A percentile compares a stretch with the other conserved stretches of the same genome.
phyloP scores from a whole-genome alignment of 2,888 invertebrate genomes.

The Hypercompe scribonia region DNA sequence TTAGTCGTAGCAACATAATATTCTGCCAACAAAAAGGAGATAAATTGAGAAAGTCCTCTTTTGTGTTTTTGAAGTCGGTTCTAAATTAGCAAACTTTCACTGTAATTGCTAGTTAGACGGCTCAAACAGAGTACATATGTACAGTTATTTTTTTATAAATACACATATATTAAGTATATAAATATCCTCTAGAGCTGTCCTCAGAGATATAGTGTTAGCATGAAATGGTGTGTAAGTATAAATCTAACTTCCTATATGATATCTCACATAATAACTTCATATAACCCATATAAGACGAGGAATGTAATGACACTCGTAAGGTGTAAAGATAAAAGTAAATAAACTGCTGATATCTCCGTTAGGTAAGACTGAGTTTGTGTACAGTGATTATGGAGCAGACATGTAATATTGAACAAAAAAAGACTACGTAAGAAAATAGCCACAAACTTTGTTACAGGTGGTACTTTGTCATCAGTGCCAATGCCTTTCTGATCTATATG shows the following conservation, averaged over 20 bases:
- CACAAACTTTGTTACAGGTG: too few species aligned
- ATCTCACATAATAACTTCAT: background rate
- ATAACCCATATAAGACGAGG: background rate
- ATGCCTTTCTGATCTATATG: too few species aligned
- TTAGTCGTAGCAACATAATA: too few species aligned
- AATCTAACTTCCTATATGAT: background rate
- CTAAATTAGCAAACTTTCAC: too few species aligned
- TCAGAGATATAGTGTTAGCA: background rate
- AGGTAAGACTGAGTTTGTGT: background rate
- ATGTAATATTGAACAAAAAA: too few species aligned
- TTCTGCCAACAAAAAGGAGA: too few species aligned
- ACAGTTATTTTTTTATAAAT: background rate
- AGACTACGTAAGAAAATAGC: too few species aligned
- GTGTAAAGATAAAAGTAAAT: background rate
- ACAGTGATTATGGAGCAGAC: too few species aligned
- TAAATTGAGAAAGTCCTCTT: too few species aligned
- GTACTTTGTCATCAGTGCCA: too few species aligned
- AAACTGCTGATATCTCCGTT: background rate
- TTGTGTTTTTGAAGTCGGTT: too few species aligned
- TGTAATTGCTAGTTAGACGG: too few species aligned
- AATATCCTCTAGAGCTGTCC: background rate
- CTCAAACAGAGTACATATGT: background rate
- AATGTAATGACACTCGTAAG: background rate
- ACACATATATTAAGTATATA: background rate
- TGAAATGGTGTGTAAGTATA: background rate